Conservation (phyloP, 2,888 invertebrate species). For the Lasioglossum figueresi region DNA sequence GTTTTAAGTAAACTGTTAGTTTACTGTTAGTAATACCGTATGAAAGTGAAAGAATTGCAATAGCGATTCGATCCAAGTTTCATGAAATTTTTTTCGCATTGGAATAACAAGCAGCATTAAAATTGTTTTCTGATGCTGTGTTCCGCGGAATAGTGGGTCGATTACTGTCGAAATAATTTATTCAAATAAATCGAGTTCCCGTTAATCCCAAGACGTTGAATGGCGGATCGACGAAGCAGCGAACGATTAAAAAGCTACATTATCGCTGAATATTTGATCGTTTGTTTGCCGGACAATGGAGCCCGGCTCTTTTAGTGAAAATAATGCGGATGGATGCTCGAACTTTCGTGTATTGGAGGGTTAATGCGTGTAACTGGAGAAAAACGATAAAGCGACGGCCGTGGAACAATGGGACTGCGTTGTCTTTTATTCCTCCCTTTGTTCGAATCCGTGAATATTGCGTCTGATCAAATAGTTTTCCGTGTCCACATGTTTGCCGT, state of each 20-base stretch:
- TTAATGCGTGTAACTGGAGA: slow-evolving; percentile 6
- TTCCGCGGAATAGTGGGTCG: not conserved
- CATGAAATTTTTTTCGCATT: not conserved
- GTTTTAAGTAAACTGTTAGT: too few species aligned
- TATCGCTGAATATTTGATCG: slow-evolving; percentile 1
- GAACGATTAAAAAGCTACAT: not conserved
- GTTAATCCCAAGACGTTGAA: not conserved
- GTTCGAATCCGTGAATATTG: not conserved
- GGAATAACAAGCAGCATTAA: not conserved
- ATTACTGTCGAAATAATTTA: not conserved
- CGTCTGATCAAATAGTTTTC: not conserved
- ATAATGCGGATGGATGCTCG: not conserved
- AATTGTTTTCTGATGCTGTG: not conserved
- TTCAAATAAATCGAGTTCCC: not conserved
- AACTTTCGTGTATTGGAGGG: not conserved
- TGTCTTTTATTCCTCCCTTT: slow-evolving; percentile 1
- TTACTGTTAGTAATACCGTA: not conserved
- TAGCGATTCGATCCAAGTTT: not conserved
- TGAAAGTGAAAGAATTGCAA: not conserved
- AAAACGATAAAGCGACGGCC: not conserved
- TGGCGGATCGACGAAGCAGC: not conserved
- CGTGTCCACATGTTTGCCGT: not conserved
- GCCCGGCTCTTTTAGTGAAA: not conserved
- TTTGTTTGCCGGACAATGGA: slow-evolving; percentile 7
- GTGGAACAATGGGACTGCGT: not conserved